phyloP scores from a whole-genome alignment of 2,888 invertebrate genomes.

The Xanthostigma xanthostigma region DNA sequence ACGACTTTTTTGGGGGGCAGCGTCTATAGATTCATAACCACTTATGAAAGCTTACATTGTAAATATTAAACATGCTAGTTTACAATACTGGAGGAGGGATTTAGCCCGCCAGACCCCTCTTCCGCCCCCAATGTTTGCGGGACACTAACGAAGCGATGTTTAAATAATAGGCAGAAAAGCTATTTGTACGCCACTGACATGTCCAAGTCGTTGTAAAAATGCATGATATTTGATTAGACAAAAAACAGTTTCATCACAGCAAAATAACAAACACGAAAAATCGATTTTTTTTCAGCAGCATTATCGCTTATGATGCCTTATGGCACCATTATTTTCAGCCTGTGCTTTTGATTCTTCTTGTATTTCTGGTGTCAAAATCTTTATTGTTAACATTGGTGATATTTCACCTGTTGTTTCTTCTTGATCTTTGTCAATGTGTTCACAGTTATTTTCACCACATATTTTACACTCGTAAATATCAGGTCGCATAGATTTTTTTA shows the following conservation, averaged over 20 bases:
- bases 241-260: not conserved
- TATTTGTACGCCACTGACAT: too few relatives aligned
- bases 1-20: too few relatives aligned
- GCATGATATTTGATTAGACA: not conserved
- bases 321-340: not conserved
- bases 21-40: too few relatives aligned
- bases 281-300: not conserved
- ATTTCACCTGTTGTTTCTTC: conserved; percentile 28
- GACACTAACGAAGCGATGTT: too few relatives aligned
- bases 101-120: too few relatives aligned
- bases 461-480: conserved; percentile 57
- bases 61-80: too few relatives aligned
- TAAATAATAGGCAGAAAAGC: too few relatives aligned
- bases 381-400: conserved; percentile 14
- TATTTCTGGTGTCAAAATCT: not conserved
- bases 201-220: too few relatives aligned
- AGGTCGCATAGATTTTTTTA: conserved; percentile 58
- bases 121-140: too few relatives aligned
- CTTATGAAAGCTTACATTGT: too few relatives aligned
- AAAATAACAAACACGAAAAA: not conserved
- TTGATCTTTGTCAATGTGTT: conserved; percentile 33
- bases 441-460: conserved; percentile 67
- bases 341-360: not conserved
- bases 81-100: too few relatives aligned
- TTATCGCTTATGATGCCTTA: not conserved